A percentile compares a stretch with the other conserved stretches of the same genome.
phyloP scores from a whole-genome alignment of 2,113 vertebrate genomes.

The Talpa occidentalis region DNA sequence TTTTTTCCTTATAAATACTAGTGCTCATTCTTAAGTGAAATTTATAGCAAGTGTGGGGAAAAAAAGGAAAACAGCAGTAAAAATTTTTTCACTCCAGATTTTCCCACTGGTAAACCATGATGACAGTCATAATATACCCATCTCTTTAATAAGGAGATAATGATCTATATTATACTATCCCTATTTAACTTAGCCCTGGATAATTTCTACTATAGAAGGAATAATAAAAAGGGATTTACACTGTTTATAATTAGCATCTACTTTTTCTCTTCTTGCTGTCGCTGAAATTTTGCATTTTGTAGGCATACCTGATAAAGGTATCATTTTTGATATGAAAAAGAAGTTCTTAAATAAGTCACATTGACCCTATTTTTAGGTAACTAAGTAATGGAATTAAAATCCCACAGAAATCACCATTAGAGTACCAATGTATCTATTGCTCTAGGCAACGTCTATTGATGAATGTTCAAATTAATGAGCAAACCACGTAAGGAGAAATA shows the following conservation, averaged over 20 bases:
- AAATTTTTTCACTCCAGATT: background rate
- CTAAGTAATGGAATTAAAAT: background rate
- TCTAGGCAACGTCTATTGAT: too few relatives aligned
- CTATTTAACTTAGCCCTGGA: background rate
- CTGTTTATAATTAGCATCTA: background rate
- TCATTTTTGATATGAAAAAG: background rate
- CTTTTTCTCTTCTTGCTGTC: background rate
- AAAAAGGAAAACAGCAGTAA: too few relatives aligned
- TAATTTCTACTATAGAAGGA: background rate
- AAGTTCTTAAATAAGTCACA: too few relatives aligned
- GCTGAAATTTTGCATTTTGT: conserved; percentile 1
- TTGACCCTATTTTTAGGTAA: background rate
- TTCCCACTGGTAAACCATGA: conserved; percentile 1
- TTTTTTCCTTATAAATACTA: too few relatives aligned
- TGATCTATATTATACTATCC: background rate
- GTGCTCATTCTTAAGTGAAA: too few relatives aligned
- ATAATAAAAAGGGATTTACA: background rate
- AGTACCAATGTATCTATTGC: too few relatives aligned
- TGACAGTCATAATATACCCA: background rate
- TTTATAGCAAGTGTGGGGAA: too few relatives aligned
- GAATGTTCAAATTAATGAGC: too few relatives aligned
- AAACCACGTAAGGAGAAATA: too few relatives aligned
- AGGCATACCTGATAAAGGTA: background rate
- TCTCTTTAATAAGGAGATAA: conserved; percentile 8
- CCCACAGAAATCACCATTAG: too few relatives aligned